Conservation (phyloP, 2,113 vertebrate genomes). For the Spea multiplicata region DNA sequence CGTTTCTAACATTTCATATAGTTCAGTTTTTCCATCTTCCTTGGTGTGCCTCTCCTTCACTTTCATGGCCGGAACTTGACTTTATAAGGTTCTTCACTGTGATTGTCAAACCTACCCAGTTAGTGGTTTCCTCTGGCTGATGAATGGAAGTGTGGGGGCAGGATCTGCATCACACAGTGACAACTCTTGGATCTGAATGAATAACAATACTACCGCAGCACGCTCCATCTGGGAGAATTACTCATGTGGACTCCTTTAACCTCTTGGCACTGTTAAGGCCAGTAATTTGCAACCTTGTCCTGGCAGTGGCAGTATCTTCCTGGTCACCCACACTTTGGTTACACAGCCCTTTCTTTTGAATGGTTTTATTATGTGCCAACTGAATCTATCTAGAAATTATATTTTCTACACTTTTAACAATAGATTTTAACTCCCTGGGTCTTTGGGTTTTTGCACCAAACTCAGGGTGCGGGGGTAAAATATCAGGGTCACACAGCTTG, state of each 20-base stretch:
- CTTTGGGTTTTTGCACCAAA: too few relatives aligned
- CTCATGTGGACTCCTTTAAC: slow-evolving; percentile 33
- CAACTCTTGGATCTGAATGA: slow-evolving; percentile 40
- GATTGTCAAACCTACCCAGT: slow-evolving; percentile 19
- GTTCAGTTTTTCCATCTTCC: slow-evolving; percentile 32
- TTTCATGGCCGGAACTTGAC: slow-evolving; percentile 35
- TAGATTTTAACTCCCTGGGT: too few relatives aligned
- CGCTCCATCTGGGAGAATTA: slow-evolving; percentile 28
- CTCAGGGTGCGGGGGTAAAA: too few relatives aligned
- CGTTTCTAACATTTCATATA: slow-evolving; percentile 27
- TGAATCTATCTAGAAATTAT: too few relatives aligned
- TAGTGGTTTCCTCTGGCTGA: slow-evolving; percentile 44
- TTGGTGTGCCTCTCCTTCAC: slow-evolving; percentile 9
- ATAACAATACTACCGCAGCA: slow-evolving; percentile 36
- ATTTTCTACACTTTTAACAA: too few relatives aligned
- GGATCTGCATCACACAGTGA: slow-evolving; percentile 38
- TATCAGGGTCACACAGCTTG: too few relatives aligned
- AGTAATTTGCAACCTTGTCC: background rate
- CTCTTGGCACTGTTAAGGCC: background rate
- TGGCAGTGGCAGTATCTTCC: background rate
- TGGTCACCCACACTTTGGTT: too few relatives aligned
- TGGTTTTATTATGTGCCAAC: background rate
- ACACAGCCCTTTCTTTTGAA: background rate
- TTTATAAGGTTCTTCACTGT: slow-evolving; percentile 30
- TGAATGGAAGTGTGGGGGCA: slow-evolving; percentile 36